Evolutionary conservation across 2,113 vertebrate species (phyloP).

Genomic region (Aplodontia rufa): DNA sequence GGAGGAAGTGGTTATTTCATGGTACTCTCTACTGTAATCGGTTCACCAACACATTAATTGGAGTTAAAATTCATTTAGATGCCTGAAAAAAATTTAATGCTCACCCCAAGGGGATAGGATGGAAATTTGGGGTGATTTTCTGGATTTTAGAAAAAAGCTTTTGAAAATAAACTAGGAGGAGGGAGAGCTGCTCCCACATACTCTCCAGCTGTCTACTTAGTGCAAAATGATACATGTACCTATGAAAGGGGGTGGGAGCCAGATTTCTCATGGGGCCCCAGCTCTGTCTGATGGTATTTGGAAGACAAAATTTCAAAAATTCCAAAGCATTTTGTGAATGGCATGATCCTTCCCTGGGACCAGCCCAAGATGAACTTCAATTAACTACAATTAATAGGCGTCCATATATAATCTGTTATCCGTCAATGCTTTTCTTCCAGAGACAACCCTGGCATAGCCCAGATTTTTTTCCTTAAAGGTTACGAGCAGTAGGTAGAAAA

Average conservation of each 20-base stretch:
- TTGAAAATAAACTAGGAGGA: not conserved
- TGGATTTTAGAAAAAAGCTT: conserved; percentile 51
- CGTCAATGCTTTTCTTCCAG: not conserved
- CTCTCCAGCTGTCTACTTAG: conserved; percentile 28
- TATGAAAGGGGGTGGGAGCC: not conserved
- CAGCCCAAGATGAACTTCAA: not conserved
- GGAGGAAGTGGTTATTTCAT: conserved; percentile 80
- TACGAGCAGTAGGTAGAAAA: no score
- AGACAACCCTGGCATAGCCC: not conserved
- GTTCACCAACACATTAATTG: conserved; percentile 75
- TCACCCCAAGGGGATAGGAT: not conserved
- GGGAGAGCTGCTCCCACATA: not conserved
- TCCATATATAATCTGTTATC: not conserved
- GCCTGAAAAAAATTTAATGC: conserved; percentile 79
- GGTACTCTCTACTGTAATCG: conserved; percentile 70
- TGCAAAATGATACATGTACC: conserved; percentile 12
- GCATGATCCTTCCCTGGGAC: not conserved
- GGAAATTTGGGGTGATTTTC: conserved; percentile 17
- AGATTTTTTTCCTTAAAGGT: not conserved
- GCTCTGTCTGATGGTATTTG: conserved; percentile 22
- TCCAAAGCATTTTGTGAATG: conserved; percentile 30
- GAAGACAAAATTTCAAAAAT: not conserved
- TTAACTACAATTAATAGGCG: conserved; percentile 9
- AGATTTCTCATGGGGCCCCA: not conserved
- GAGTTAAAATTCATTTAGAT: conserved; percentile 74